Evolutionary conservation across 2,888 invertebrate genomes (phyloP).

Genomic region (Arge pagana): DNA sequence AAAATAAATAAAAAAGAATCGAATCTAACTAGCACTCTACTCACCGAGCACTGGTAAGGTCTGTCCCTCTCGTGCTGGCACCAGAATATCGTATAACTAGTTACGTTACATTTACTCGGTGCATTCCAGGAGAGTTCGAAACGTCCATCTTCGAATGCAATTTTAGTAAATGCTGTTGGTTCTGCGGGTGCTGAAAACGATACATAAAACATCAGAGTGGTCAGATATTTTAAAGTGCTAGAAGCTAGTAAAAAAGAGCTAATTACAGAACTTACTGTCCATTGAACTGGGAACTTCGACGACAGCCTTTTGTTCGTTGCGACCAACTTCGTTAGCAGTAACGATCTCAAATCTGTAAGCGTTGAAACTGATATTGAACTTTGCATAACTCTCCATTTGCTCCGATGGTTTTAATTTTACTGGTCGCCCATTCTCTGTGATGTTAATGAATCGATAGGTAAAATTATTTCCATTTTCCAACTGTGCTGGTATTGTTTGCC

Average conservation of each 20-base stretch:
- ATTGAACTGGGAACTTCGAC: constrained; percentile 66
- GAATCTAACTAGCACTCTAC: constrained; percentile 39
- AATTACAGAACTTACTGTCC: constrained; percentile 57
- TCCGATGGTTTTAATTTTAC: constrained; percentile 60
- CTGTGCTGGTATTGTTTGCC: constrained; percentile 73
- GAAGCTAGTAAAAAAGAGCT: constrained; percentile 33
- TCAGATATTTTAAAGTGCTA: not conserved
- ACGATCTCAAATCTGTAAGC: constrained; percentile 64
- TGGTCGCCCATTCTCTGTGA: constrained; percentile 56
- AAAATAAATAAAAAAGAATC: too few species aligned
- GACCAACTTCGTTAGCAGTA: constrained; percentile 67
- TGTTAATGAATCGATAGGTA: constrained; percentile 66
- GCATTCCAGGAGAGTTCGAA: constrained; percentile 78
- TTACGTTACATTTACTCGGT: constrained; percentile 60
- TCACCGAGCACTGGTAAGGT: constrained; percentile 63
- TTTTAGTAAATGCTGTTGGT: constrained; percentile 72
- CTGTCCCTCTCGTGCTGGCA: constrained; percentile 66
- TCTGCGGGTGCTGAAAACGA: constrained; percentile 55
- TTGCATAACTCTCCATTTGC: constrained; percentile 66
- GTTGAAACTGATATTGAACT: constrained; percentile 61
- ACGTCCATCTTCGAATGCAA: constrained; percentile 71
- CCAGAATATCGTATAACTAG: constrained; percentile 84
- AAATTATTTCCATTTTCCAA: constrained; percentile 78
- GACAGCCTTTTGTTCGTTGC: constrained; percentile 63
- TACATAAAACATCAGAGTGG: constrained; percentile 18